Conservation (phyloP, 2,888 invertebrate species). For the Portevinia maculata region DNA sequence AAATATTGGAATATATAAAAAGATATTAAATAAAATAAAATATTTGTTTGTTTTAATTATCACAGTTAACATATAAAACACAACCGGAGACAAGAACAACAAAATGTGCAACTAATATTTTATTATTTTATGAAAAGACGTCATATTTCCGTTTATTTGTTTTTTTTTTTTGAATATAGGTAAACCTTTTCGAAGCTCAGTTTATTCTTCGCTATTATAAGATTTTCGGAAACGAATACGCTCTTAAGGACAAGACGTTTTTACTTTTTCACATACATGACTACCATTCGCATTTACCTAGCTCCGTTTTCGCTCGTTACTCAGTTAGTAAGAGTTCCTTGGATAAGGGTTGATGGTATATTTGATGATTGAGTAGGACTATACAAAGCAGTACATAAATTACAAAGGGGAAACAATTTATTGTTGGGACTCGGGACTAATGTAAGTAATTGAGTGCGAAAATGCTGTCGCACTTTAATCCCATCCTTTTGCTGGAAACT, state of each 20-base stretch:
- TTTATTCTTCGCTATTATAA: too few relatives aligned
- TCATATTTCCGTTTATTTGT: too few relatives aligned
- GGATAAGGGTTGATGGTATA: conserved; percentile 41
- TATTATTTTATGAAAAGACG: too few relatives aligned
- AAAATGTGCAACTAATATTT: too few relatives aligned
- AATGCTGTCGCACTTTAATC: conserved; percentile 80
- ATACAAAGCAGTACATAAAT: conserved; percentile 17
- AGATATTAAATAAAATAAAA: too few relatives aligned
- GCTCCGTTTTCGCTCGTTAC: conserved; percentile 7
- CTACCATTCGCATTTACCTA: too few relatives aligned
- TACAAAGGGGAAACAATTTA: conserved; percentile 75
- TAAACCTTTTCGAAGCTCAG: too few relatives aligned
- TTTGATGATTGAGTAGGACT: conserved; percentile 30
- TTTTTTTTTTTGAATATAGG: too few relatives aligned
- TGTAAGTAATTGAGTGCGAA: conserved; percentile 83
- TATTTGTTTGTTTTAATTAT: too few relatives aligned
- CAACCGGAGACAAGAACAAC: too few relatives aligned
- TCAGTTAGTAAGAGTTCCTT: conserved; percentile 11
- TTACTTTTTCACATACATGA: neutral
- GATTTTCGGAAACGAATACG: neutral
- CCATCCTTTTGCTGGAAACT: conserved; percentile 49
- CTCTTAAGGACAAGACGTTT: neutral
- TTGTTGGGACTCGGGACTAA: conserved; percentile 78
- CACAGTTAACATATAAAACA: too few relatives aligned
- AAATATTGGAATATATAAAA: too few relatives aligned